Percentiles rank a stretch among this genome's conserved stretches.
Conservation (phyloP, 2,113 vertebrate genomes). For the Amazona guildingii region DNA sequence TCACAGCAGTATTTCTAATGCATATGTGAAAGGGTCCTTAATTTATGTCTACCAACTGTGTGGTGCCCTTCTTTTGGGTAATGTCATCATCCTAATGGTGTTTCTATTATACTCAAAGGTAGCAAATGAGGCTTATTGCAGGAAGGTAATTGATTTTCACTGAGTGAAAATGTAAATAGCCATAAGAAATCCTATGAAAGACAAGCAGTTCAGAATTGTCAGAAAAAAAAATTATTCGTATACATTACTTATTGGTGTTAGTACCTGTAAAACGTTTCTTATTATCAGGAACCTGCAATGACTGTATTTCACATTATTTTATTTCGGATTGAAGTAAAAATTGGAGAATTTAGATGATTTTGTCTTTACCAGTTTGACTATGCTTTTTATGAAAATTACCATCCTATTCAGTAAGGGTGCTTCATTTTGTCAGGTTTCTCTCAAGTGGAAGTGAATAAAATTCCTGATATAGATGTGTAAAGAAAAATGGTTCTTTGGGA, state of each 20-base stretch:
- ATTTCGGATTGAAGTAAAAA: slow-evolving; percentile 72
- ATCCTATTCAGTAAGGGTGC: slow-evolving; percentile 20
- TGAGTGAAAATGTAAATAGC: slow-evolving; percentile 89
- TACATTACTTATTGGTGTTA: slow-evolving; percentile 72
- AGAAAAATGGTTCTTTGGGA: slow-evolving; percentile 32
- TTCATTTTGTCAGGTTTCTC: slow-evolving; percentile 65
- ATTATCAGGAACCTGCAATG: slow-evolving; percentile 49
- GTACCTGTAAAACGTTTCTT: slow-evolving; percentile 66
- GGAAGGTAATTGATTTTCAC: slow-evolving; percentile 90
- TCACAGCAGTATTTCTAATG: slow-evolving; percentile 90
- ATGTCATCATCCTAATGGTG: slow-evolving; percentile 95
- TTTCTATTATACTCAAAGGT: slow-evolving; percentile 96
- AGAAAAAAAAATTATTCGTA: slow-evolving; percentile 63
- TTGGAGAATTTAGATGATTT: slow-evolving; percentile 68
- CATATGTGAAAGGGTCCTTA: slow-evolving; percentile 85
- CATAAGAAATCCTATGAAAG: slow-evolving; percentile 83
- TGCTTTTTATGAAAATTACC: slow-evolving; percentile 68
- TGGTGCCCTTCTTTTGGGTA: slow-evolving; percentile 91
- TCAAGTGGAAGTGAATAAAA: slow-evolving; percentile 61
- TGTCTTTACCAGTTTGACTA: slow-evolving; percentile 68
- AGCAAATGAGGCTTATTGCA: slow-evolving; percentile 96
- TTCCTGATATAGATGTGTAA: slow-evolving; percentile 28
- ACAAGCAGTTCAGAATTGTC: slow-evolving; percentile 79
- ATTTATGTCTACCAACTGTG: slow-evolving; percentile 94
- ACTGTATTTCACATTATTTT: slow-evolving; percentile 70